Percentiles rank a stretch among this genome's conserved stretches.
Conservation (phyloP, 2,113 vertebrate genomes). For the Eolophus roseicapilla region DNA sequence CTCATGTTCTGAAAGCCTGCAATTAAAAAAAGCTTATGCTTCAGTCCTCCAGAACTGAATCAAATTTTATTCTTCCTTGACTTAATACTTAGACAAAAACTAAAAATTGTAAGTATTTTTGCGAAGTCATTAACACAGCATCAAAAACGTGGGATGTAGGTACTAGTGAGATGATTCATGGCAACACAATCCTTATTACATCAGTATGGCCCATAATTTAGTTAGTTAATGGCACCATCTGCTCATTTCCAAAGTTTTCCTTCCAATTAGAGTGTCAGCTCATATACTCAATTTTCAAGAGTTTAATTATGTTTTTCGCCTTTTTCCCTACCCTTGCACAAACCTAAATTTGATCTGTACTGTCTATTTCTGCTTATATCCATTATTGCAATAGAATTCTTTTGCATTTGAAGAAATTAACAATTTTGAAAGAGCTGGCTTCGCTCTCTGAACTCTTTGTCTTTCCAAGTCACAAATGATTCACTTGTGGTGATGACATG, state of each 20-base stretch:
- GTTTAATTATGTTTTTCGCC: not conserved
- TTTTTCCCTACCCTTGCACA: not conserved
- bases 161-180: slow-evolving; percentile 19
- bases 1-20: not conserved
- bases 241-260: slow-evolving; percentile 18
- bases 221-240: slow-evolving; percentile 47
- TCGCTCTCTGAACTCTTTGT: not conserved
- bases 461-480: not conserved
- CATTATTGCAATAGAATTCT: not conserved
- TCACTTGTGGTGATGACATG: not conserved
- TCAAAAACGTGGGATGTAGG: not conserved
- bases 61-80: not conserved
- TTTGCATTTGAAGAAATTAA: not conserved
- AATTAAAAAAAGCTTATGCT: not conserved
- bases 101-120: not conserved
- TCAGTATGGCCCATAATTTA: not conserved
- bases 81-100: not conserved
- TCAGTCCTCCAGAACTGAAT: not conserved
- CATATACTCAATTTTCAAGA: not conserved
- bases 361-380: not conserved
- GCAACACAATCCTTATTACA: not conserved
- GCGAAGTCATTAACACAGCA: not conserved
- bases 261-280: not conserved
- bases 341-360: not conserved
- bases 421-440: not conserved